These are phyloP conservation scores for Sweltsa coloradensis DNA, from an alignment of 1,140 invertebrate species.

Conservation along the genomic window DNA sequence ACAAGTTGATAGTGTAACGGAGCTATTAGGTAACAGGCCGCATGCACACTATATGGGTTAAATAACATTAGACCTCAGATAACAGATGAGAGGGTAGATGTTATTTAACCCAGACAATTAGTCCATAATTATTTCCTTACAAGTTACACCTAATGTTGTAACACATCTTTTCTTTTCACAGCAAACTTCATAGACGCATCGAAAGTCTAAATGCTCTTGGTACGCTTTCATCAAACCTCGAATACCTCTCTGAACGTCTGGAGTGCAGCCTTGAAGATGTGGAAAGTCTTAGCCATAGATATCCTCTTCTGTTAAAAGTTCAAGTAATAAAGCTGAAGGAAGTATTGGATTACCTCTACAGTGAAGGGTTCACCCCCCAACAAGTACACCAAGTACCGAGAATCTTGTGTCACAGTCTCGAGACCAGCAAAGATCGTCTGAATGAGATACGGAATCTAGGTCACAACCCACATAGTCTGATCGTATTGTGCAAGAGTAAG, in stretches of 20 bases:
- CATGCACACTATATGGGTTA: too few relatives aligned
- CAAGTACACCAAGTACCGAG: conserved; percentile 35
- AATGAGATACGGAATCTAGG: conserved; percentile 29
- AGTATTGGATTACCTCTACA: conserved; percentile 35
- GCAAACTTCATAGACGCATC: conserved; percentile 29
- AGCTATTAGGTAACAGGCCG: too few relatives aligned
- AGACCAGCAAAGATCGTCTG: conserved; percentile 33
- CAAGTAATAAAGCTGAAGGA: conserved; percentile 35
- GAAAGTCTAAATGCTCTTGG: conserved; percentile 34
- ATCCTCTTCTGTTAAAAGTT: conserved; percentile 32
- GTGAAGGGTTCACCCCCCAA: conserved; percentile 29
- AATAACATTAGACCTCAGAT: too few relatives aligned
- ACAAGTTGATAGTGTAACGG: too few relatives aligned
- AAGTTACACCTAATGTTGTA: too few relatives aligned
- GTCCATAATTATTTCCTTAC: conserved; percentile 3
- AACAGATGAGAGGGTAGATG: too few relatives aligned
- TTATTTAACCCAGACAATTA: too few relatives aligned
- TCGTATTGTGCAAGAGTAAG: conserved; percentile 34
- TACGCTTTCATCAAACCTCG: conserved; percentile 25
- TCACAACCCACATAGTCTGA: conserved; percentile 29
- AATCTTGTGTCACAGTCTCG: conserved; percentile 35
- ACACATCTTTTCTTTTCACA: conserved; percentile 16
- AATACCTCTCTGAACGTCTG: conserved; percentile 34
- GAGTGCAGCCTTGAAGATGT: conserved; percentile 27
- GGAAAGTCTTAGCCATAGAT: conserved; percentile 28